Percentiles rank a stretch among this genome's conserved stretches.
phyloP scores from a whole-genome alignment of 2,113 vertebrate species.

The Vimba vimba region DNA sequence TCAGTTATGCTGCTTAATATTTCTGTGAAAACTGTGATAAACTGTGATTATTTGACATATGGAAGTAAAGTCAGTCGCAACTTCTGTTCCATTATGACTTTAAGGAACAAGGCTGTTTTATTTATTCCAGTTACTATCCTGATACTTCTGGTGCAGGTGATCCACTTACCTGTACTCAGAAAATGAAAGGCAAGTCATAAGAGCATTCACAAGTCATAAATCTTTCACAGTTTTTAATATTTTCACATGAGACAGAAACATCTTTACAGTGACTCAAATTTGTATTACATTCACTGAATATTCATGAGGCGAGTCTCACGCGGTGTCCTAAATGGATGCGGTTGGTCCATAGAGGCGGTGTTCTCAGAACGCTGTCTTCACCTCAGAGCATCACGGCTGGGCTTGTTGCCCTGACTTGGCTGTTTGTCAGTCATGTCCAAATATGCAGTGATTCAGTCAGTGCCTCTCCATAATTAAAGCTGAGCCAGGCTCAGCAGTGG shows the following conservation, averaged over 20 bases:
- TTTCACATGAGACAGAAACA: constrained; percentile 69
- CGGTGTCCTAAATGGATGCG: constrained; percentile 59
- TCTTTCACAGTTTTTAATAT: constrained; percentile 77
- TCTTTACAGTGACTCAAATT: constrained; percentile 71
- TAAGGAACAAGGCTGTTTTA: not conserved
- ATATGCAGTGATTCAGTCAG: constrained; percentile 46
- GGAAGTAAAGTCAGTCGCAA: not conserved
- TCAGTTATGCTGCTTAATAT: too few relatives aligned
- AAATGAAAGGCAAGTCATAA: constrained; percentile 68
- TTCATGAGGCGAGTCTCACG: constrained; percentile 65
- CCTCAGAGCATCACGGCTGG: constrained; percentile 27
- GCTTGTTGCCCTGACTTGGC: constrained; percentile 45
- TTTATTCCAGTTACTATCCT: not conserved
- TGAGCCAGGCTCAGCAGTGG: constrained; percentile 32
- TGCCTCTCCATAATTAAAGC: constrained; percentile 66
- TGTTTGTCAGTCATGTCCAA: constrained; percentile 43
- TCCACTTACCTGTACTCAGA: constrained; percentile 67
- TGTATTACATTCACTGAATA: constrained; percentile 73
- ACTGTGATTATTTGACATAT: not conserved
- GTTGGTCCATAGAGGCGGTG: constrained; percentile 39
- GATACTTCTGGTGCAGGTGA: constrained; percentile 31
- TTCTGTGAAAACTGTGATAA: not conserved
- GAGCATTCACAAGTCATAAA: constrained; percentile 68
- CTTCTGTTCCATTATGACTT: not conserved
- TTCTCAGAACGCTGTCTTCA: constrained; percentile 14